Base-by-base conservation (phyloP, 1,140 invertebrate genomes). In the Oncopodura yosiiana region DNA sequence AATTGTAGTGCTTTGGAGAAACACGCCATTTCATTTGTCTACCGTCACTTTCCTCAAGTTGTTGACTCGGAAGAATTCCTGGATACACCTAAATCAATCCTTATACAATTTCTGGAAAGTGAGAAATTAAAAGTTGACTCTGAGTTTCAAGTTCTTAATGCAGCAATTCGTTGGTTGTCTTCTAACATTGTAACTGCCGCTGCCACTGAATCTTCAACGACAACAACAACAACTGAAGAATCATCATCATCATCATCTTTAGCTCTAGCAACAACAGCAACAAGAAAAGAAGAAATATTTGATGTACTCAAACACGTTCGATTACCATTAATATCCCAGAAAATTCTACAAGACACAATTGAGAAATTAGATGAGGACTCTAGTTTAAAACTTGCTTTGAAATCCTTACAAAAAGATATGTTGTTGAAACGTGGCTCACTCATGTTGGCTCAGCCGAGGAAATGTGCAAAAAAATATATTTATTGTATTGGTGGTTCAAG, bases 401-500 rank as follows among this genome's bases (percentile, higher is more conserved):
- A 81, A 60, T 87, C 86, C 39, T 82, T 91, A 62, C 77, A 83
- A 67, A 82, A 83, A 59, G 88, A 93, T 72, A 77, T 94, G 67
- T 74, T 83, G 19, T 77, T 78, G 1, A 79, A 83, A 68, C 81
- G 84, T 68, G 84, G 84, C 23, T 84, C 82, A 62, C 69, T 90
- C 38, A 85, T 89, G 45, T 75, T 78, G 14, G 84, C 81, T 27
- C 80, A 84, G 63, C 87, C 88, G 0, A 76, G 88, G 14, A 76
- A 84, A 38, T 80, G 83, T 66, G 86, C 87, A 1, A 85, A 91
- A 61, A 90, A 90, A 68, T 81, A 87, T 65, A 83, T 96, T 50
- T 85, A 90, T 66, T 81, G 94, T 30, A 86, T 91, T 55, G 92
- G 92, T 41, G 93, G 93, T 11, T 92, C 86, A 0, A 83, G 89